A percentile compares a stretch with the other conserved stretches of the same genome.
These are phyloP conservation scores for Calameuta pallipes DNA, from an alignment of 2,888 invertebrate species.

Conservation along the genomic window DNA sequence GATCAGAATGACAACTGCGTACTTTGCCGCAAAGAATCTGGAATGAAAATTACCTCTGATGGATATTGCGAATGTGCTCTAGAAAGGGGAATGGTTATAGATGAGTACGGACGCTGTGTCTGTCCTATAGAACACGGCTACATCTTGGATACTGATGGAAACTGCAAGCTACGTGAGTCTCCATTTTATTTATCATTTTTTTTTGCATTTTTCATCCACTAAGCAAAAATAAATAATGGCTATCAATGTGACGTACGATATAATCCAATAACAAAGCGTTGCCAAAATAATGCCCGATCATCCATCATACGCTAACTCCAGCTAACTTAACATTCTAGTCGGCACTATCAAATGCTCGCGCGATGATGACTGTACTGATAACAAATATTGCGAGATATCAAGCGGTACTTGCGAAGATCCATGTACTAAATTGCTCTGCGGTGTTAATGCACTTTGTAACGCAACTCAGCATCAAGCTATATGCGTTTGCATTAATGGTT, in stretches of 20 bases:
- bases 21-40: conserved; percentile 78
- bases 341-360: conserved; percentile 72
- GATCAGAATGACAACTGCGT: conserved; percentile 83
- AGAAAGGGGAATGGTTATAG: conserved; percentile 81
- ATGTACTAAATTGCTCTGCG: conserved; percentile 81
- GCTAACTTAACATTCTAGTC: conserved; percentile 31
- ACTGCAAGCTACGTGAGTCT: conserved; percentile 70
- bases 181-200: conserved; percentile 16
- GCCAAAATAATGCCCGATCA: background rate
- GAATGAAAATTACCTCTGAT: conserved; percentile 79
- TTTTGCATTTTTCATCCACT: background rate
- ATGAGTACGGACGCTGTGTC: conserved; percentile 81
- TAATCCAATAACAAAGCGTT: background rate
- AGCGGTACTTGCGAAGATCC: conserved; percentile 83
- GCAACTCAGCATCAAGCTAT: conserved; percentile 80
- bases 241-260: background rate
- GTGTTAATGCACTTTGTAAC: conserved; percentile 81
- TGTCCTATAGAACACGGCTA: conserved; percentile 79
- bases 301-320: background rate
- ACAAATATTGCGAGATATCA: conserved; percentile 77
- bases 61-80: conserved; percentile 87
- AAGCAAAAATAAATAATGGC: background rate
- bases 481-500: conserved; percentile 83
- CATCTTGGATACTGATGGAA: conserved; percentile 71
- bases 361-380: conserved; percentile 81